These are phyloP conservation scores for Cyclophora albipunctata DNA, from an alignment of 2,888 invertebrate genomes.

Conservation along the genomic window DNA sequence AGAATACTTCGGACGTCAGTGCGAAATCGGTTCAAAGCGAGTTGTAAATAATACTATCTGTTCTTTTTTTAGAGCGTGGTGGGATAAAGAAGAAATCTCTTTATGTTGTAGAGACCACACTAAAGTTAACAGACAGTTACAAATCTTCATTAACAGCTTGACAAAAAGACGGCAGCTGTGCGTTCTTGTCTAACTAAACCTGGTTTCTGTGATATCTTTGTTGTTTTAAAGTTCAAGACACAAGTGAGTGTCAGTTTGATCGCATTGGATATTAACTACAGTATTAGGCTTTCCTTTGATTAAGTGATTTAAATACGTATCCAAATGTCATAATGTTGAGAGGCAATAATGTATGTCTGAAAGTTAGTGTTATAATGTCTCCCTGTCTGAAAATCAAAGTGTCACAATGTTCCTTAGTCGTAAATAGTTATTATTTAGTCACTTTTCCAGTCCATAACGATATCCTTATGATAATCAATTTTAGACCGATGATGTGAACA, in stretches of 20 bases:
- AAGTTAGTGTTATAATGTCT: too few relatives aligned
- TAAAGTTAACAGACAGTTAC: slow-evolving; percentile 50
- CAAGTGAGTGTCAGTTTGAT: slow-evolving; percentile 13
- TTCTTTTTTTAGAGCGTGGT: slow-evolving; percentile 36
- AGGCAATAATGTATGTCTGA: too few relatives aligned
- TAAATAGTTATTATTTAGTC: too few relatives aligned
- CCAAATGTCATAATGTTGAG: too few relatives aligned
- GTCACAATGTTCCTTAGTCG: too few relatives aligned
- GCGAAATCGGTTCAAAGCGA: slow-evolving; percentile 52
- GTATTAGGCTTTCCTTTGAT: too few relatives aligned
- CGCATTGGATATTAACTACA: too few relatives aligned
- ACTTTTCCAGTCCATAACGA: too few relatives aligned
- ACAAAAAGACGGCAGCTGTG: slow-evolving; percentile 58
- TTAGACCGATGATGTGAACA: too few relatives aligned
- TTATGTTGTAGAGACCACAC: slow-evolving; percentile 48
- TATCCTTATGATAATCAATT: too few relatives aligned
- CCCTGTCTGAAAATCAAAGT: too few relatives aligned
- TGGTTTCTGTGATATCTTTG: slow-evolving; percentile 29
- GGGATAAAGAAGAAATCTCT: slow-evolving; percentile 44
- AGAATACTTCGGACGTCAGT: slow-evolving; percentile 37
- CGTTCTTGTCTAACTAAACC: slow-evolving; percentile 40
- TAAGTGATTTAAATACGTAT: too few relatives aligned
- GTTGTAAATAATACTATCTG: slow-evolving; percentile 45
- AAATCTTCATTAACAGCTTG: slow-evolving; percentile 65
- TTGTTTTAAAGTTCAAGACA: slow-evolving; percentile 19